These are phyloP conservation scores for Umimayanthus chanpuru DNA, from an alignment of 92 coral and sea anemone genomes.

Conservation along the genomic window DNA sequence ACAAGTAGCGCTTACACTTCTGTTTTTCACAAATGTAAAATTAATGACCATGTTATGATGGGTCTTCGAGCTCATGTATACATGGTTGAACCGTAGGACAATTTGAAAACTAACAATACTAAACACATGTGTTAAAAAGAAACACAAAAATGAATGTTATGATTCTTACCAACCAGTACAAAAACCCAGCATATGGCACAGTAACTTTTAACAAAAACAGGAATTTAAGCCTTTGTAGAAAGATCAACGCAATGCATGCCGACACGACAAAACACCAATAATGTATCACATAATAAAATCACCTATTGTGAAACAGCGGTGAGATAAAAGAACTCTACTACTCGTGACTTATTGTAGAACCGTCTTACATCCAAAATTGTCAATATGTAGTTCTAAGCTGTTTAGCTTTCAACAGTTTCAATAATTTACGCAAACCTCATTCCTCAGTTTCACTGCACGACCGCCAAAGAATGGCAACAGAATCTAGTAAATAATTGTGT, in stretches of 20 bases:
- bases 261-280: background rate
- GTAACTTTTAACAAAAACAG: background rate
- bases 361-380: background rate
- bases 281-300: background rate
- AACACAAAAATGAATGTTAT: too few species aligned
- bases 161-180: background rate
- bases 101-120: too few species aligned
- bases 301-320: background rate
- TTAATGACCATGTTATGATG: background rate
- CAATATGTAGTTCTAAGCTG: too few species aligned
- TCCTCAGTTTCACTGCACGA: background rate
- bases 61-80: background rate
- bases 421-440: background rate
- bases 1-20: background rate
- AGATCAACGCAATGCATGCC: background rate
- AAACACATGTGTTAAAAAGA: background rate
- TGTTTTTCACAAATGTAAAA: too few species aligned
- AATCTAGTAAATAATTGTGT: too few species aligned
- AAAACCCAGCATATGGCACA: background rate
- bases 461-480: too few species aligned
- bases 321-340: background rate
- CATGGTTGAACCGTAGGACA: background rate
- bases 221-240: background rate
- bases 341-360: background rate
- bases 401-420: too few species aligned